phyloP scores from a whole-genome alignment of 1,140 invertebrate species.

The Magallana angulata region DNA sequence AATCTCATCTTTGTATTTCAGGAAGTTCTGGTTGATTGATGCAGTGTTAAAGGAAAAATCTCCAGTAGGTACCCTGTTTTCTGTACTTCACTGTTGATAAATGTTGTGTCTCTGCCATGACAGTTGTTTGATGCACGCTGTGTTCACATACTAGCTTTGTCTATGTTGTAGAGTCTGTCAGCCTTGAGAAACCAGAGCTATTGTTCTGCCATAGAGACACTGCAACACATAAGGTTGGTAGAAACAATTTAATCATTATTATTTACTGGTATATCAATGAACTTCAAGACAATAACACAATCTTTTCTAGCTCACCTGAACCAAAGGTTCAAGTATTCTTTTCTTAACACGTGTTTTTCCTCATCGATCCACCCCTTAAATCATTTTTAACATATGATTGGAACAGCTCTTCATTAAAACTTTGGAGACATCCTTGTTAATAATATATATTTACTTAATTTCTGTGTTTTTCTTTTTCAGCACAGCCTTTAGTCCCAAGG shows the following conservation, averaged over 20 bases:
- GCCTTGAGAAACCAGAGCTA: slow-evolving; percentile 73
- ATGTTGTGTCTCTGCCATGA: background rate
- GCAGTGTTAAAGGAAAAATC: slow-evolving; percentile 67
- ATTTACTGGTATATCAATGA: background rate
- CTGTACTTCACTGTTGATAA: background rate
- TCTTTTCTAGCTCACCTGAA: background rate
- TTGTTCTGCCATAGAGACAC: slow-evolving; percentile 71
- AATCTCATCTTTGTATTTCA: slow-evolving; percentile 48
- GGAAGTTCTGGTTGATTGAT: slow-evolving; percentile 75
- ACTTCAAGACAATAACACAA: background rate
- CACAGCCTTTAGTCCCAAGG: slow-evolving; percentile 84
- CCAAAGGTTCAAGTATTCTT: too few relatives aligned
- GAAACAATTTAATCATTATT: background rate
- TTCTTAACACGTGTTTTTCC: too few relatives aligned
- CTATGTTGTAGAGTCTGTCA: slow-evolving; percentile 70
- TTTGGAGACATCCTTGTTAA: too few relatives aligned
- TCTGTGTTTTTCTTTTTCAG: slow-evolving; percentile 65
- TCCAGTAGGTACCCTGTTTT: slow-evolving; percentile 52
- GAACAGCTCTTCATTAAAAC: too few relatives aligned
- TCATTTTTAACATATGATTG: too few relatives aligned
- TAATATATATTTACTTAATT: background rate
- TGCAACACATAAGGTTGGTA: slow-evolving; percentile 77
- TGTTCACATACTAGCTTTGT: background rate
- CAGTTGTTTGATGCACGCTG: background rate
- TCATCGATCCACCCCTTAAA: too few relatives aligned